Base-by-base conservation (phyloP, 2,113 vertebrate genomes). In the Nematolebias whitei region DNA sequence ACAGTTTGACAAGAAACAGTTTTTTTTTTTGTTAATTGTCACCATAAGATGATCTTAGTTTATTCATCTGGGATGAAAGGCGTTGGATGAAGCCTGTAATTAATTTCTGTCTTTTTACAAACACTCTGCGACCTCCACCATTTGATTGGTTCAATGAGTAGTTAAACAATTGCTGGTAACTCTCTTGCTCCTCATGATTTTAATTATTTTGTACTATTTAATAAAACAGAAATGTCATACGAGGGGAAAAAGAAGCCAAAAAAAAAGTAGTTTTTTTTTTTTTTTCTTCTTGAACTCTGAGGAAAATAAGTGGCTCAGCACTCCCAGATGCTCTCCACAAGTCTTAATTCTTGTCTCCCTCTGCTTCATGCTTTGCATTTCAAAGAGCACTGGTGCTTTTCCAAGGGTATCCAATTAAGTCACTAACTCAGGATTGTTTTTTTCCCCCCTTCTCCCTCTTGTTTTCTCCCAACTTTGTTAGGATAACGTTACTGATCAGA, bases 341-440 rank as follows among this genome's bases (percentile, higher is more conserved):
- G 61, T 84, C 61, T 74, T 74, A 54, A 72, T 74, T 74, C 69
- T 67, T 51, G 40, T 80, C 75, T 62, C 39, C 66, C 63, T 65
- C 54, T 35, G 68, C 63, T 43, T 65, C 47, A 38, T 78, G 70
- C 71, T 90, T 85, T 87, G 83, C 77, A 88, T 89, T 89, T 90
- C 82, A 88, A 86, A 85, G 72, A 83, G 64, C 24, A 71, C 49
- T 47, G 55, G 47, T 76, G 72, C 59, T 86, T 88, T 85, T 86
- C 76, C 79, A 73, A 82, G 84, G 87, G 85, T 80, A 72, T 86
- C 89, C 85, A 89, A 91, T 88, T 90, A 91, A 87, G 44, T 73
- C 58, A 77, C 71, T 51, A 71, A 54, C 73, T 85, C 24, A 1
- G 24, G 19, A 16, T 59, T 26, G 32, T 73, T 58, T 60, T 63